Base-by-base conservation (phyloP, 2,888 invertebrate species). In the Caenorhabditis sinica region DNA sequence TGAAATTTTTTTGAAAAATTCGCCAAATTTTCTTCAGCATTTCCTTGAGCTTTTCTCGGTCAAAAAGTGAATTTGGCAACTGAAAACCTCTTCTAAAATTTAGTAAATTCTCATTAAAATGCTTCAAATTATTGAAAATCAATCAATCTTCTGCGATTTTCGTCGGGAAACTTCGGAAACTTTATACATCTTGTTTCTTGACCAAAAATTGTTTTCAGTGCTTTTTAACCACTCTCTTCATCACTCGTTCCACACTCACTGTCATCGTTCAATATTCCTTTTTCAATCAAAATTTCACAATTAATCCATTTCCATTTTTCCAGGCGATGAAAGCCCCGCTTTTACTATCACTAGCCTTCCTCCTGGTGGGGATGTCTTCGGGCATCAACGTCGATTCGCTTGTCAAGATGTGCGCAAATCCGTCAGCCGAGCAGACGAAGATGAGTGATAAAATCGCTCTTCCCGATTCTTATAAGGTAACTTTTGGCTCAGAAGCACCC, bases 401-500 rank as follows among this genome's bases (percentile, higher is more conserved):
- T 0, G 30, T 84, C 30, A 45, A 60, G 15, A 20, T 75, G 8
- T 84, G 84, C 28, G 23, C 60, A 1, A 75, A 71, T 28, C 75
- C 80, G 8, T 75, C 75, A 25, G 53, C 75, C 25, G 68, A 53
- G 2, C 56, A 76, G 56, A 73, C 40, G 20, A 28, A 60, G 23
- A 40, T 77, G 15, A 81, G 68, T 28, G 63, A 77, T 28, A 77
- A 81, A 28, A 69, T 84, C 9, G 15, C 45, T 2, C 61, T 80
- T 40, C 75, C 75, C 1, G 66, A 60, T 1, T 28, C 43, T 5
- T 83, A 83, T 53, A 83, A 77, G 43, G 80, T 80, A 17, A 23
- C 20, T 49, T 36, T 15, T 20, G 23, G 17, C 6, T n/a, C n/a
- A n/a, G n/a, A 17, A 15, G 17, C 15, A 17, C 11, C 11, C 5